phyloP scores from a whole-genome alignment of 2,113 vertebrate species.

The Strigops habroptila region DNA sequence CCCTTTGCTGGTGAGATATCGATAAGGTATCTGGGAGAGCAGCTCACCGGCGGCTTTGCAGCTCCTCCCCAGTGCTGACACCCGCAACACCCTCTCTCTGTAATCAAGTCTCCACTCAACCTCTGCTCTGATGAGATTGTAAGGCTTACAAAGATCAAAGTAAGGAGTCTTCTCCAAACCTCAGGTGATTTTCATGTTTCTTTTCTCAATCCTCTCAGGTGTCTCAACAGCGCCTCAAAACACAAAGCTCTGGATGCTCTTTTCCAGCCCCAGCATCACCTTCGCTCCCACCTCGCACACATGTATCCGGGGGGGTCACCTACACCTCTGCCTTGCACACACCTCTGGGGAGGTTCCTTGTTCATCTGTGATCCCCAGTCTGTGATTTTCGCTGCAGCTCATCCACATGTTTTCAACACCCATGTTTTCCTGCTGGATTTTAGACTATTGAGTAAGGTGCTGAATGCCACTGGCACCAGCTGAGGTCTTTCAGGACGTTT shows the following conservation, averaged over 20 bases:
- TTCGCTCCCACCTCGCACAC: neutral
- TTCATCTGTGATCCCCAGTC: too few relatives aligned
- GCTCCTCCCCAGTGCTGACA: neutral
- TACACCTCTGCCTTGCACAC: neutral
- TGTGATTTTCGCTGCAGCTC: neutral
- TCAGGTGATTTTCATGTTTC: neutral
- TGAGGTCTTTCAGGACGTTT: neutral
- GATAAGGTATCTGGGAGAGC: neutral
- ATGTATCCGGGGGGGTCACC: too few relatives aligned
- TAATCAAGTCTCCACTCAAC: fast-evolving
- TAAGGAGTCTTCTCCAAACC: neutral
- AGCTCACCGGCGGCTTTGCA: neutral
- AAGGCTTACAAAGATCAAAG: neutral
- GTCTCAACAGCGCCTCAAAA: neutral
- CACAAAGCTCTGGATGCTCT: neutral
- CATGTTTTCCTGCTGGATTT: neutral
- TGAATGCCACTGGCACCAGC: neutral
- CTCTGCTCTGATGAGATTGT: neutral
- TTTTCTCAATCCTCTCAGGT: neutral
- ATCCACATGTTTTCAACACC: neutral
- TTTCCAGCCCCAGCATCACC: neutral
- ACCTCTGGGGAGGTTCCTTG: too few relatives aligned
- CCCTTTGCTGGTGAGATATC: neutral
- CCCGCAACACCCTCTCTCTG: fast-evolving
- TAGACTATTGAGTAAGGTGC: neutral